Percentiles rank a stretch among this genome's conserved stretches.
These are phyloP conservation scores for Branchinecta sandiegonensis DNA, from an alignment of 2,888 invertebrate species.

Conservation along the genomic window DNA sequence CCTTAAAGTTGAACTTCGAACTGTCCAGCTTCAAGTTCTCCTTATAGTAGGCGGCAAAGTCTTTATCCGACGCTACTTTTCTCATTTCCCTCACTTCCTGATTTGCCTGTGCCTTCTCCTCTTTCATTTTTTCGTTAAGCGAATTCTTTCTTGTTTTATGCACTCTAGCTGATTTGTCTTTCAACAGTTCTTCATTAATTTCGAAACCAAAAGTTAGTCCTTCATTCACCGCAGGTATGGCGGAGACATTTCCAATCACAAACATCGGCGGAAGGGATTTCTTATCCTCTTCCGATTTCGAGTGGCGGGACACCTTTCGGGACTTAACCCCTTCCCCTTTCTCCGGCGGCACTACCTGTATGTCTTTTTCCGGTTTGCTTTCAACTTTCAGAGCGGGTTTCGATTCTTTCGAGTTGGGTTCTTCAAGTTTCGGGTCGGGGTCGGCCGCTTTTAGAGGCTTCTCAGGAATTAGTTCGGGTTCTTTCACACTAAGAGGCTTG, in stretches of 20 bases:
- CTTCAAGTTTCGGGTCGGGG: not conserved
- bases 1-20: not conserved
- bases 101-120: not conserved
- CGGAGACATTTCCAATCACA: constrained; percentile 5
- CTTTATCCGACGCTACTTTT: not conserved
- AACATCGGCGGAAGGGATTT: not conserved
- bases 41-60: not conserved
- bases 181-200: constrained; percentile 4
- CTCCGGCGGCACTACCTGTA: not conserved
- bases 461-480: not conserved
- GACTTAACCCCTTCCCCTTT: not conserved
- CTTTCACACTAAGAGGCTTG: not conserved
- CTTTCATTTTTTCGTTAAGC: not conserved
- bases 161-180: not conserved
- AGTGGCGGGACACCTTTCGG: not conserved
- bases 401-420: not conserved
- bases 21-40: not conserved
- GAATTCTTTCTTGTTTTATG: not conserved
- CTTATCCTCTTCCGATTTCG: not conserved
- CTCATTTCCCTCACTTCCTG: not conserved
- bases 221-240: not conserved
- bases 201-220: constrained; percentile 11
- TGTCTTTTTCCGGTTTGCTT: not conserved
- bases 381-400: not conserved
- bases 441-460: not conserved